Evolutionary conservation across 2,113 vertebrate species (phyloP).

Genomic region (Cyanoramphus novaezelandiae): DNA sequence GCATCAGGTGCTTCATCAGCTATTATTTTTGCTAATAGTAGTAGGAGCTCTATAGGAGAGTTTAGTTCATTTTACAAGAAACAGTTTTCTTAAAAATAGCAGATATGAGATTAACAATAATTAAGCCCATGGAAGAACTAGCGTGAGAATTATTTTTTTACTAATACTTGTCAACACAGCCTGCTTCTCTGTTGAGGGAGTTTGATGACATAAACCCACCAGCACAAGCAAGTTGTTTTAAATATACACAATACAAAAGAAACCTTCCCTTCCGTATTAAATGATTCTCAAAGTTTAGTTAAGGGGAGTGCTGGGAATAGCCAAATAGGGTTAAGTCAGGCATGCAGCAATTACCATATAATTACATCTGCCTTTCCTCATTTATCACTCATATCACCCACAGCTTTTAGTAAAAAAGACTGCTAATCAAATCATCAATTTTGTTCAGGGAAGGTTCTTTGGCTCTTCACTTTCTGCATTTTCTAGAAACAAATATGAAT

Average conservation of each 20-base stretch:
- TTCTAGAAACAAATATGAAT: neutral
- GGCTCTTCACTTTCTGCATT: neutral
- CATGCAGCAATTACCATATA: rapidly evolving
- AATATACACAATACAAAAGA: neutral
- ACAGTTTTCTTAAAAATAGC: neutral
- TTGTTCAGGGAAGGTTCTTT: neutral
- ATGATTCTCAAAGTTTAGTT: neutral
- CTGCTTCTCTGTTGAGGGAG: neutral
- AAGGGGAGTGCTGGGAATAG: neutral
- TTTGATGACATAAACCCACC: neutral
- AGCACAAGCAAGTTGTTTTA: neutral
- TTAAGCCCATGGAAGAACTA: neutral
- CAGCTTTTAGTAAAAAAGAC: neutral
- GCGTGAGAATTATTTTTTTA: conserved; percentile 5
- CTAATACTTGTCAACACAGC: neutral
- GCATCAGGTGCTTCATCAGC: neutral
- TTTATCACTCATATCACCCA: neutral
- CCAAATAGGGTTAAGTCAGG: neutral
- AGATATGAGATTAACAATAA: neutral
- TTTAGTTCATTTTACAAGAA: neutral
- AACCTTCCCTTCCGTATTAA: neutral
- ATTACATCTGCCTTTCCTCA: neutral
- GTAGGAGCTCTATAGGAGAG: neutral
- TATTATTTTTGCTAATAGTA: conserved; percentile 19
- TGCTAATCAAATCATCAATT: neutral